Percentiles rank a stretch among this genome's conserved stretches.
These are phyloP conservation scores for Eledona agricola DNA, from an alignment of 2,888 invertebrate genomes.

Conservation along the genomic window DNA sequence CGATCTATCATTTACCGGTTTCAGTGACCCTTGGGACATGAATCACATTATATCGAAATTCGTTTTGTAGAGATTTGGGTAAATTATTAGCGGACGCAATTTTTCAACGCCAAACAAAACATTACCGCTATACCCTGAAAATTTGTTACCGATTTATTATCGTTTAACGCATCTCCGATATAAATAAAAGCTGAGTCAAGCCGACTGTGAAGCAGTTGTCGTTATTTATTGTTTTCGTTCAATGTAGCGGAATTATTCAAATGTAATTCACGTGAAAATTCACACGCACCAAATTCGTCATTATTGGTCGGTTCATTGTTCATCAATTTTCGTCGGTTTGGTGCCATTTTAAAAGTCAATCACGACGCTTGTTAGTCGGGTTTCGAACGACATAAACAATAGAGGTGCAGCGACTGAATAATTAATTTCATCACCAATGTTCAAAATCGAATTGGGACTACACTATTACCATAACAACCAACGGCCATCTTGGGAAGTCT, in stretches of 20 bases:
- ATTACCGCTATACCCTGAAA: conserved; percentile 3
- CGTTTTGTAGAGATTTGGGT: conserved; percentile 29
- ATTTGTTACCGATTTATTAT: conserved; percentile 3
- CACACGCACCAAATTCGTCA: conserved; percentile 10
- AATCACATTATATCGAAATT: conserved; percentile 31
- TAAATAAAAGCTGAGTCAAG: conserved; percentile 17
- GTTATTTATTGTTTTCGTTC: conserved; percentile 10
- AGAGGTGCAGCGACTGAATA: background rate
- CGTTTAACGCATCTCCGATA: conserved; percentile 5
- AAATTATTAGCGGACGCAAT: conserved; percentile 20
- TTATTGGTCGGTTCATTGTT: conserved; percentile 6
- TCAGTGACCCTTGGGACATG: conserved; percentile 27
- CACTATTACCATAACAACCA: background rate
- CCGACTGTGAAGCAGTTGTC: conserved; percentile 21
- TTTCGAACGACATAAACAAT: background rate
- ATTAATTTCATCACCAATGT: conserved; percentile 6
- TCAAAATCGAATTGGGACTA: conserved; percentile 9
- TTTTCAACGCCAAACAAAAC: conserved; percentile 16
- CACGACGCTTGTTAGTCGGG: background rate
- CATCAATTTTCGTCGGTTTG: conserved; percentile 1
- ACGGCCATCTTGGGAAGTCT: background rate
- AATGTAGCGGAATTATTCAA: conserved; percentile 32
- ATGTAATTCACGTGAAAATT: conserved; percentile 32
- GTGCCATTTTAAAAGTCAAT: background rate
- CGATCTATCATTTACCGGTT: conserved; percentile 35